A percentile compares a stretch with the other conserved stretches of the same genome.
Evolutionary conservation across 2,113 vertebrate species (phyloP).

Genomic region (Montifringilla adamsi): DNA sequence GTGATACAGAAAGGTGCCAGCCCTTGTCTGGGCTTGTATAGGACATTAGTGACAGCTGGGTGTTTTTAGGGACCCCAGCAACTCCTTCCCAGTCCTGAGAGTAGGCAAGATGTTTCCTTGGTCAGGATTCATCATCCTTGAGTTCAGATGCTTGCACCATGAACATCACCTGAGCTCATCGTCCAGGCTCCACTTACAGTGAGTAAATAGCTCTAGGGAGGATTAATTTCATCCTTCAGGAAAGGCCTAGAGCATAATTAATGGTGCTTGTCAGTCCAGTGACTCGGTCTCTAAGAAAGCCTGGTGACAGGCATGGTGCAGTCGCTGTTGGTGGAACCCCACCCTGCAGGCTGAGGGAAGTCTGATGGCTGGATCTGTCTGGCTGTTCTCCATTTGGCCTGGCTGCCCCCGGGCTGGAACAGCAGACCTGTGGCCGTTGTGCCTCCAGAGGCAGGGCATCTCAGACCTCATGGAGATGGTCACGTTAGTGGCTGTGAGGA

Average conservation of each 20-base stretch:
- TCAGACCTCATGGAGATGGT: background rate
- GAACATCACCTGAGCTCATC: background rate
- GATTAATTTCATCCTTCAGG: background rate
- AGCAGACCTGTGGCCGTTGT: background rate
- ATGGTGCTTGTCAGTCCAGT: background rate
- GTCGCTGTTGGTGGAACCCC: background rate
- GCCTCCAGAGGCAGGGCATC: background rate
- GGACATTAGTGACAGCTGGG: background rate
- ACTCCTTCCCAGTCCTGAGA: background rate
- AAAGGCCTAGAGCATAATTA: background rate
- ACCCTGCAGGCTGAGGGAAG: background rate
- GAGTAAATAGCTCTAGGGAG: background rate
- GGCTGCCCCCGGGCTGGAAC: background rate
- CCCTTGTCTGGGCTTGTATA: background rate
- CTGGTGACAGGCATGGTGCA: rapidly evolving
- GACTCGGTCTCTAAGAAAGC: background rate
- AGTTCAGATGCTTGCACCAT: background rate
- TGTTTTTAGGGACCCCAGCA: background rate
- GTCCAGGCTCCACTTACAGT: background rate
- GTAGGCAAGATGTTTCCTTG: background rate
- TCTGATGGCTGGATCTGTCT: background rate
- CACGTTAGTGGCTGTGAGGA: background rate
- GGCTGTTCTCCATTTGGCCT: rapidly evolving
- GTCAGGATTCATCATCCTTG: background rate
- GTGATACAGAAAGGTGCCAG: background rate